Evolutionary conservation across 2,888 invertebrate species (phyloP).

Genomic region (Teleogryllus oceanicus): DNA sequence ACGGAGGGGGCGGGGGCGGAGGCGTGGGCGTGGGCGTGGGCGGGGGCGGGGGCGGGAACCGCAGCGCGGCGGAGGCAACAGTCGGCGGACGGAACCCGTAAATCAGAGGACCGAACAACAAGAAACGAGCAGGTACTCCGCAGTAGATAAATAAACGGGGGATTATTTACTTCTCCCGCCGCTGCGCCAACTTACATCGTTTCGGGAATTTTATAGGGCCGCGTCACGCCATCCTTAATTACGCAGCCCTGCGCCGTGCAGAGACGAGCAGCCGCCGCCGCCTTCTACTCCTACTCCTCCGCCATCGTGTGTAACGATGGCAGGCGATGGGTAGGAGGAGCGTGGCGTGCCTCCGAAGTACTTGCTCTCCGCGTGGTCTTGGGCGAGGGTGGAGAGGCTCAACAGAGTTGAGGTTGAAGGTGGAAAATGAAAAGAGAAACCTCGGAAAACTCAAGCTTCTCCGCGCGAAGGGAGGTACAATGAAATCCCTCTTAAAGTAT

Average conservation of each 20-base stretch:
- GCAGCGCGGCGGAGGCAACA: neutral
- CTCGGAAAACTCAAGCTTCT: too few relatives aligned
- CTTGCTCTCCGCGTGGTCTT: too few relatives aligned
- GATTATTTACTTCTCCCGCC: neutral
- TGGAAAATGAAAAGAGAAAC: too few relatives aligned
- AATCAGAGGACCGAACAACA: neutral
- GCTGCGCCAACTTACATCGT: slow-evolving; percentile 18
- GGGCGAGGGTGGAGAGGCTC: too few relatives aligned
- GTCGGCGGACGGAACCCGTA: neutral
- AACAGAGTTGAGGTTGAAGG: too few relatives aligned
- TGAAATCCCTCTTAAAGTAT: too few relatives aligned
- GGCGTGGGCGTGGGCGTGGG: neutral
- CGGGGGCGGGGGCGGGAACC: neutral
- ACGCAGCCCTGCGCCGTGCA: neutral
- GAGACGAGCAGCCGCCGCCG: too few relatives aligned
- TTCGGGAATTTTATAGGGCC: neutral
- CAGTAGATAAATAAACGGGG: slow-evolving; percentile 1
- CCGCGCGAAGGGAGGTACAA: too few relatives aligned
- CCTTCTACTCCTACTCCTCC: too few relatives aligned
- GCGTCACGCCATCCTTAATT: slow-evolving; percentile 18
- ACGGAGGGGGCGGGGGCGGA: neutral
- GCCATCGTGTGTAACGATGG: too few relatives aligned
- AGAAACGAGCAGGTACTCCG: slow-evolving; percentile 7
- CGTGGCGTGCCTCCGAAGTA: too few relatives aligned
- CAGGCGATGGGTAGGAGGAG: too few relatives aligned